Conservation (phyloP, 2,797 vertebrate species). For the Coregonus ussuriensis region DNA sequence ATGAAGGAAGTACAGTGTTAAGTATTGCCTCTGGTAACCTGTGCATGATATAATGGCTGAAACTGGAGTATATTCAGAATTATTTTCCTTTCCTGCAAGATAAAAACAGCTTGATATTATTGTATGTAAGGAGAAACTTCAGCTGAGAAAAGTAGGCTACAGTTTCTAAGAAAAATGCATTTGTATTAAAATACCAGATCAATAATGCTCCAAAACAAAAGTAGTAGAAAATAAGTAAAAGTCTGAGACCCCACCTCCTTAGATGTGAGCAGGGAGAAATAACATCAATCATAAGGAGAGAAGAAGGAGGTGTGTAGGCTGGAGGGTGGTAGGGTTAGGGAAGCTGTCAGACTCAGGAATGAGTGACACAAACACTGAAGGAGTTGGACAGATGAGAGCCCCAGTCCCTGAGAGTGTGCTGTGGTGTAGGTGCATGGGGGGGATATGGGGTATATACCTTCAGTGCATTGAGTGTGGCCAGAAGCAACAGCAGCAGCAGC, state of each 20-base stretch:
- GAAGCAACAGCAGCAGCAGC: slow-evolving; percentile 54
- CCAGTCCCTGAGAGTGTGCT: slow-evolving; percentile 39
- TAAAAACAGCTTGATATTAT: neutral
- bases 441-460: slow-evolving; percentile 38
- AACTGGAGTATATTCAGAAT: neutral
- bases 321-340: neutral
- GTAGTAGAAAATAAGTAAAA: neutral
- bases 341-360: slow-evolving; percentile 52
- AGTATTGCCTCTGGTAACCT: slow-evolving; percentile 5
- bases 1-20: slow-evolving; percentile 13
- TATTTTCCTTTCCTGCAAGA: neutral
- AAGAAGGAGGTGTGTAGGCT: slow-evolving; percentile 16
- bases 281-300: slow-evolving; percentile 13
- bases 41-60: neutral
- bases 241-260: slow-evolving; percentile 8
- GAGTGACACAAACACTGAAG: slow-evolving; percentile 59
- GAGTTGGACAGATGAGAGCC: slow-evolving; percentile 68
- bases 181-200: neutral
- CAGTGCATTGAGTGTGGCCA: slow-evolving; percentile 71
- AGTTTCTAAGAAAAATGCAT: neutral
- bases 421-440: slow-evolving; percentile 33
- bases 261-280: slow-evolving; percentile 2
- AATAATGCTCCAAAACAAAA: neutral
- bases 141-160: neutral
- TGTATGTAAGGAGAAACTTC: no score